Base-by-base conservation (phyloP, 35 echinoderm and acorn worm genomes). In the Ophioderma brevispina region DNA sequence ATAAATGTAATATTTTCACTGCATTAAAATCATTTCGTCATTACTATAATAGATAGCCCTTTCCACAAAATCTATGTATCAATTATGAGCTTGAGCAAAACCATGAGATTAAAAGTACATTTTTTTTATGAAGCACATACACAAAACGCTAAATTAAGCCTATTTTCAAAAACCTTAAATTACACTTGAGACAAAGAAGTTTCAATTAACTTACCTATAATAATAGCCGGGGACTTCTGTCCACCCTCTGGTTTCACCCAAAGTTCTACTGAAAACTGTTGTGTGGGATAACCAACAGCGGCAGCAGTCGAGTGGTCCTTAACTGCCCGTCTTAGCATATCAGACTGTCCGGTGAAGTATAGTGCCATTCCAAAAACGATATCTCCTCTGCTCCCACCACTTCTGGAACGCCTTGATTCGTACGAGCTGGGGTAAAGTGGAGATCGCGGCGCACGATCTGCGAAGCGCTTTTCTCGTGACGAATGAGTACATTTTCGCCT, bases 191-290 rank as follows among this genome's bases (percentile, higher is more conserved):
- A n/a, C n/a, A n/a, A n/a, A n/a, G n/a, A n/a, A n/a, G n/a, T n/a
- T n/a, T n/a, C n/a, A n/a, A 46, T 46, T 46, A 25, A 25, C 83
- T 85, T 59, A 85, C 83, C 83, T 23, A 85, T 64, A 37, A 85
- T 85, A 35, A 85, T 59, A 35, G 83, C 83, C 13, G 83, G 50
- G 4, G 31, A 64, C 52, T 85, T 85, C 37, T 85, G 83, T 21
- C 83, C 83, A 23, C 83, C 83, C 11, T 52, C 56, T 55, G 83
- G 83, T 36, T 85, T 85, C 35, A 85, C 83, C 83, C 83, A 85
- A 0, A 85, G 55, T 31, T 52, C 83, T 17, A 85, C 83, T 37
- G 83, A n/a, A 33, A 85, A 85, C 33, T 38, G 33, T 35, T 36
- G 14, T 55, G 49, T 59, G 0, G 83, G 83, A 28, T 35, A 37